Conservation (phyloP, 2,113 vertebrate genomes). For the Rana temporaria region DNA sequence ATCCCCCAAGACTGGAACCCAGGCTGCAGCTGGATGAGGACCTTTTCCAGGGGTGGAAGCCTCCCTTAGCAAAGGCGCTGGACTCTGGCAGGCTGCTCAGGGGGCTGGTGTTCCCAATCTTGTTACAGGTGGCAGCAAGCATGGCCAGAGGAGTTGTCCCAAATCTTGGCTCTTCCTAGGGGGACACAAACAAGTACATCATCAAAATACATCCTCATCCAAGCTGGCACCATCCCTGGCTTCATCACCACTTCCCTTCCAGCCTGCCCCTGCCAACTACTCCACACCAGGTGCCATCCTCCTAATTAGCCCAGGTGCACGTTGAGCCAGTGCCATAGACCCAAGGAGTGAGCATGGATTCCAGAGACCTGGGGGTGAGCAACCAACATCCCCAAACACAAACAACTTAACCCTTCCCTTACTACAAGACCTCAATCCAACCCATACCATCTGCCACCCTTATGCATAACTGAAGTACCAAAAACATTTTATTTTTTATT, state of each 20-base stretch:
- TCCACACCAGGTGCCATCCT: not conserved
- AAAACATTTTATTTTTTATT: too few relatives aligned
- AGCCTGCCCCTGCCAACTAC: not conserved
- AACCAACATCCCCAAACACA: too few relatives aligned
- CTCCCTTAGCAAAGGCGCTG: conserved; percentile 96
- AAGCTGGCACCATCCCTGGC: too few relatives aligned
- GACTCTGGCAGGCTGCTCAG: conserved; percentile 95
- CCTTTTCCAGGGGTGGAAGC: conserved; percentile 98
- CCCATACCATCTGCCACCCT: too few relatives aligned
- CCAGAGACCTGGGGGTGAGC: not conserved
- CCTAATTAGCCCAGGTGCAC: not conserved
- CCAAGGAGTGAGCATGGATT: not conserved
- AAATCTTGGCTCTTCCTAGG: conserved; percentile 96
- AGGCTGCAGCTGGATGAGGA: conserved; percentile 95
- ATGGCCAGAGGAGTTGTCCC: conserved; percentile 98
- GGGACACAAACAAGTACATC: not conserved
- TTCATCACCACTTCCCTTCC: not conserved
- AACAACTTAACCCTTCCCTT: too few relatives aligned
- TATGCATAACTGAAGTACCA: too few relatives aligned
- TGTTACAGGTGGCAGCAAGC: conserved; percentile 99
- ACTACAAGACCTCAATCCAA: too few relatives aligned
- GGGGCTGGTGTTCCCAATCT: conserved; percentile 98
- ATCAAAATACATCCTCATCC: not conserved
- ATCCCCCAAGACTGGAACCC: conserved; percentile 94
- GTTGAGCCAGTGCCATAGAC: not conserved